A percentile compares a stretch with the other conserved stretches of the same genome.
These are phyloP conservation scores for Ridgeia piscesae DNA, from an alignment of 1,140 invertebrate species.

Conservation along the genomic window DNA sequence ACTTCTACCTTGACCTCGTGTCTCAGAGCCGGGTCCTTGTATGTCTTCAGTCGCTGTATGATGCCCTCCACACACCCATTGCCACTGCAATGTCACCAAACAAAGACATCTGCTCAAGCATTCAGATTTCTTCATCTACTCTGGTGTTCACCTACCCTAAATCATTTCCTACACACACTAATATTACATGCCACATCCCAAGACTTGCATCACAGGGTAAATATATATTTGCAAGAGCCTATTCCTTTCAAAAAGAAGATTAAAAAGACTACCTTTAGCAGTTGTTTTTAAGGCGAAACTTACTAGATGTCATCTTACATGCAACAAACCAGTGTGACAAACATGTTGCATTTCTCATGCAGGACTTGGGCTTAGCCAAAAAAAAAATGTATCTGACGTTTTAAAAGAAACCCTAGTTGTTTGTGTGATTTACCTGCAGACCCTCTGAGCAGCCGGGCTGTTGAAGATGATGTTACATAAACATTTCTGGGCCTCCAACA, in stretches of 20 bases:
- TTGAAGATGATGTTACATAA: conserved; percentile 88
- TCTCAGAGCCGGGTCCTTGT: conserved; percentile 64
- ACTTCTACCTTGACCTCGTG: conserved; percentile 69
- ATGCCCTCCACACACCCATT: conserved; percentile 75
- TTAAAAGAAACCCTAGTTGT: background rate
- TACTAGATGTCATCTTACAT: background rate
- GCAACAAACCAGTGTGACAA: background rate
- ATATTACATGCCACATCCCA: conserved; percentile 4
- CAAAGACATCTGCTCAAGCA: background rate
- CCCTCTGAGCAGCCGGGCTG: conserved; percentile 68
- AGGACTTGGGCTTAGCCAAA: background rate
- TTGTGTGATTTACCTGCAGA: conserved; percentile 61
- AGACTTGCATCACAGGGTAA: background rate
- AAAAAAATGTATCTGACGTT: background rate
- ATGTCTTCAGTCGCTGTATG: conserved; percentile 72
- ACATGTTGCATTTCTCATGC: background rate
- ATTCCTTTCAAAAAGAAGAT: too few species aligned
- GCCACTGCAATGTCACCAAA: conserved; percentile 55
- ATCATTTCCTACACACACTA: background rate
- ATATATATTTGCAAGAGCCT: too few species aligned
- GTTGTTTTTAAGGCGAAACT: background rate
- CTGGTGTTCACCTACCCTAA: background rate
- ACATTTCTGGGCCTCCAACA: conserved; percentile 81
- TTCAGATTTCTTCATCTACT: background rate
- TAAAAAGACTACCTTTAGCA: background rate